A percentile compares a stretch with the other conserved stretches of the same genome.
These are phyloP conservation scores for Pilophorus perplexus DNA, from an alignment of 2,888 invertebrate species.

Conservation along the genomic window DNA sequence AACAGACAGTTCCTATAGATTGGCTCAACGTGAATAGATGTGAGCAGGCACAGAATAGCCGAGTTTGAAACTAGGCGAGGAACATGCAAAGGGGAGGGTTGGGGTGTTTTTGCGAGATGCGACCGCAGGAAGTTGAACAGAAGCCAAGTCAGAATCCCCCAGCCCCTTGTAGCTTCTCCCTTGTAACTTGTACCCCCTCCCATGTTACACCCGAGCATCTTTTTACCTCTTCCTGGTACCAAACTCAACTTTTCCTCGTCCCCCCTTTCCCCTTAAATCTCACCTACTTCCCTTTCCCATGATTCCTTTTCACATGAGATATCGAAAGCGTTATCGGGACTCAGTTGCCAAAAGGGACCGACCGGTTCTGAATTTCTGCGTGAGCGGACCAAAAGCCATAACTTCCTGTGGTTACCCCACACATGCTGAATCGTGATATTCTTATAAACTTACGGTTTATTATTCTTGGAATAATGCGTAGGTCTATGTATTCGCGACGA, in stretches of 20 bases:
- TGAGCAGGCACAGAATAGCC: not conserved
- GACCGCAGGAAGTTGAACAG: slow-evolving; percentile 26
- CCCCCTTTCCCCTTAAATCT: not conserved
- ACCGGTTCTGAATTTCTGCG: too few species aligned
- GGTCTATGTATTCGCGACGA: too few species aligned
- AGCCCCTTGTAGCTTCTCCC: not conserved
- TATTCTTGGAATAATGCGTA: too few species aligned
- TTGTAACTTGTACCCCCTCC: not conserved
- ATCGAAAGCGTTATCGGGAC: not conserved
- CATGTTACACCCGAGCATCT: too few species aligned
- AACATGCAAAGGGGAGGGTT: not conserved
- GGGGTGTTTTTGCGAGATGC: slow-evolving; percentile 16
- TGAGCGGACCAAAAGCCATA: too few species aligned
- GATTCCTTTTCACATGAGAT: not conserved
- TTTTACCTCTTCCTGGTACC: slow-evolving; percentile 7
- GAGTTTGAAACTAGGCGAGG: too few species aligned
- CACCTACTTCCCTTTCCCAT: not conserved
- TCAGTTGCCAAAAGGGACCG: not conserved
- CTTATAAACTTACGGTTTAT: too few species aligned
- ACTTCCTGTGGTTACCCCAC: too few species aligned
- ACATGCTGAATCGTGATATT: too few species aligned
- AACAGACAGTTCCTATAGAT: too few species aligned
- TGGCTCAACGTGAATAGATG: not conserved
- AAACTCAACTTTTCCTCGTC: slow-evolving; percentile 1
- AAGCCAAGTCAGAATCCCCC: slow-evolving; percentile 24